These are phyloP conservation scores for Zeuzera pyrina DNA, from an alignment of 2,888 invertebrate species.

Conservation along the genomic window DNA sequence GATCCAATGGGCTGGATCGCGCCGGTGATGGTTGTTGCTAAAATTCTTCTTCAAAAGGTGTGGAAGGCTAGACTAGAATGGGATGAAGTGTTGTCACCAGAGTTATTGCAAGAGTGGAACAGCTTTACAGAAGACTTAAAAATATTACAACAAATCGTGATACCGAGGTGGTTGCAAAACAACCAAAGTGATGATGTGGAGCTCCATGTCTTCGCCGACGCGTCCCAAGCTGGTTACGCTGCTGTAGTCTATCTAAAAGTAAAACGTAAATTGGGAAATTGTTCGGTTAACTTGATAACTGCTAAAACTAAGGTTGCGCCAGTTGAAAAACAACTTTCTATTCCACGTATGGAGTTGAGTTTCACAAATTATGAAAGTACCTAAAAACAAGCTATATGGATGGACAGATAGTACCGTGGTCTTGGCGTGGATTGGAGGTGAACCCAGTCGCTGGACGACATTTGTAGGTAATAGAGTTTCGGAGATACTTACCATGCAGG, in stretches of 20 bases:
- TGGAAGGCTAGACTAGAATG: slow-evolving; percentile 13
- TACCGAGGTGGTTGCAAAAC: slow-evolving; percentile 13
- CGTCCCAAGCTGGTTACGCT: slow-evolving; percentile 14
- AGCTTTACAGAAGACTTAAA: slow-evolving; percentile 7
- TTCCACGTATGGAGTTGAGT: slow-evolving; percentile 17
- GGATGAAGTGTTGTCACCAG: slow-evolving; percentile 12
- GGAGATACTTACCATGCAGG: too few species aligned
- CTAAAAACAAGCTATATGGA: slow-evolving; percentile 3
- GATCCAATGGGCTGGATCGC: too few species aligned
- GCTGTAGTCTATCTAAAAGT: slow-evolving; percentile 15
- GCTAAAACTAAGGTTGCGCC: too few species aligned
- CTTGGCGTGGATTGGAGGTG: slow-evolving; percentile 7
- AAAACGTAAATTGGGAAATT: background rate
- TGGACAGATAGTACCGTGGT: slow-evolving; percentile 1
- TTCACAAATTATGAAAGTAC: slow-evolving; percentile 5
- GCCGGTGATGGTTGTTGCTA: slow-evolving; percentile 12
- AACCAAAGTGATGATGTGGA: slow-evolving; percentile 4
- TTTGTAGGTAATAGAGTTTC: too few species aligned
- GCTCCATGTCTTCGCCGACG: slow-evolving; percentile 16
- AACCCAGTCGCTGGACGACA: too few species aligned
- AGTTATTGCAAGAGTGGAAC: slow-evolving; percentile 10
- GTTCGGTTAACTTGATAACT: slow-evolving; percentile 10
- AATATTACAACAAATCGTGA: slow-evolving; percentile 4
- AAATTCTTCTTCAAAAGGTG: slow-evolving; percentile 16
- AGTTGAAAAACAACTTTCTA: slow-evolving; percentile 12